Percentiles rank a stretch among this genome's conserved stretches.
Conservation (phyloP, 2,113 vertebrate species). For the Stercorarius parasiticus region DNA sequence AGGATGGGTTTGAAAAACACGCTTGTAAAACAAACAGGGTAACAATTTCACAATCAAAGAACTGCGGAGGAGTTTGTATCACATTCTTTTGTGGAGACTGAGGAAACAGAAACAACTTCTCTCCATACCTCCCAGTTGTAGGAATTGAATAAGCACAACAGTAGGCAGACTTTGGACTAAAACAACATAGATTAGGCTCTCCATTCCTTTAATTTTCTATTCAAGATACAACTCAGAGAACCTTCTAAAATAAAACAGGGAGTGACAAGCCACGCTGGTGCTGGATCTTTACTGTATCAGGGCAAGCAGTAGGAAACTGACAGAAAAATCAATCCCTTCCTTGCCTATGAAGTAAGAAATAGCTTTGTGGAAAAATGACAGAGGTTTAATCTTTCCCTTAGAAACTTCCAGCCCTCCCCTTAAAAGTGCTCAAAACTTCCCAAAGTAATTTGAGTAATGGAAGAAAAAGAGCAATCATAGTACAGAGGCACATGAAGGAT, state of each 20-base stretch:
- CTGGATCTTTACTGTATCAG: fast-evolving
- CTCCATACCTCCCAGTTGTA: background rate
- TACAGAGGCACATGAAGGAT: background rate
- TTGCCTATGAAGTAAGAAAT: background rate
- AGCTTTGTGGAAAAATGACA: background rate
- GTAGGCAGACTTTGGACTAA: background rate
- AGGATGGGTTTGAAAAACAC: background rate
- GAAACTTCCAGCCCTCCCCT: background rate
- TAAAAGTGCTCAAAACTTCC: background rate
- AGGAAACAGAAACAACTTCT: background rate
- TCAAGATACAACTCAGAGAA: background rate
- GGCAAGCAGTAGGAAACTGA: background rate
- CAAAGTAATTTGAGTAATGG: background rate
- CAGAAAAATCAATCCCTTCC: background rate
- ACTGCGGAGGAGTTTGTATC: background rate
- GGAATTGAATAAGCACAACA: background rate
- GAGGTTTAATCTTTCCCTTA: background rate
- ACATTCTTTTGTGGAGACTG: background rate
- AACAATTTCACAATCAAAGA: background rate
- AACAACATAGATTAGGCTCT: background rate
- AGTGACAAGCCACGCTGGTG: background rate
- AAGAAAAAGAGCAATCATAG: background rate
- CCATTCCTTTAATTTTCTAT: background rate
- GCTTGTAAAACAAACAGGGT: background rate
- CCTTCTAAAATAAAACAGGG: background rate